A percentile compares a stretch with the other conserved stretches of the same genome.
Conservation (phyloP, 1,140 invertebrate species). For the Anadara kagoshimensis region DNA sequence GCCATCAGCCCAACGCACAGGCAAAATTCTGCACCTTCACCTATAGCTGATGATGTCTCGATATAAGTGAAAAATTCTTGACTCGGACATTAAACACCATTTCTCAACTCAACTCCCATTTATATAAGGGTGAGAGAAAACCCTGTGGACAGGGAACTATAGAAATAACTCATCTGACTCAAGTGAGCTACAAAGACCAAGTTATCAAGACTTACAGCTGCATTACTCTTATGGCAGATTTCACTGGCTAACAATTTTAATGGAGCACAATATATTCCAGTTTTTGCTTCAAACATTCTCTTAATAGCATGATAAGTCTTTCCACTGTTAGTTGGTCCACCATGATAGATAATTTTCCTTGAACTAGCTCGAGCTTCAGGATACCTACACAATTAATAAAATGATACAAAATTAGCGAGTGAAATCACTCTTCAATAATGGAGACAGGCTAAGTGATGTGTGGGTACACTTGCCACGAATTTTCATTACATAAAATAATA, state of each 20-base stretch:
- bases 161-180: too few relatives aligned
- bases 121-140: too few relatives aligned
- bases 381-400: conserved; percentile 82
- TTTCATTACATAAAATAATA: too few relatives aligned
- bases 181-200: not conserved
- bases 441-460: not conserved
- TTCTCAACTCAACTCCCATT: too few relatives aligned
- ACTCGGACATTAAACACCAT: too few relatives aligned
- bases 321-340: conserved; percentile 99
- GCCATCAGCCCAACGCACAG: too few relatives aligned
- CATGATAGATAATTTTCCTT: conserved; percentile 97
- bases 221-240: conserved; percentile 94
- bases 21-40: too few relatives aligned
- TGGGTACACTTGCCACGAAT: too few relatives aligned
- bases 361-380: conserved; percentile 88
- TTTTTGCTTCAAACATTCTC: conserved; percentile 87
- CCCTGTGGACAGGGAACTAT: too few relatives aligned
- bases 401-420: not conserved
- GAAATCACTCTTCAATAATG: too few relatives aligned
- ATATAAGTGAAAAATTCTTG: too few relatives aligned
- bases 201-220: conserved; percentile 78
- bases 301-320: conserved; percentile 97
- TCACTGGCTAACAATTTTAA: conserved; percentile 96
- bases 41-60: too few relatives aligned
- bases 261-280: conserved; percentile 98